These are phyloP conservation scores for Pilophorus perplexus DNA, from an alignment of 2,888 invertebrate species.

Conservation along the genomic window DNA sequence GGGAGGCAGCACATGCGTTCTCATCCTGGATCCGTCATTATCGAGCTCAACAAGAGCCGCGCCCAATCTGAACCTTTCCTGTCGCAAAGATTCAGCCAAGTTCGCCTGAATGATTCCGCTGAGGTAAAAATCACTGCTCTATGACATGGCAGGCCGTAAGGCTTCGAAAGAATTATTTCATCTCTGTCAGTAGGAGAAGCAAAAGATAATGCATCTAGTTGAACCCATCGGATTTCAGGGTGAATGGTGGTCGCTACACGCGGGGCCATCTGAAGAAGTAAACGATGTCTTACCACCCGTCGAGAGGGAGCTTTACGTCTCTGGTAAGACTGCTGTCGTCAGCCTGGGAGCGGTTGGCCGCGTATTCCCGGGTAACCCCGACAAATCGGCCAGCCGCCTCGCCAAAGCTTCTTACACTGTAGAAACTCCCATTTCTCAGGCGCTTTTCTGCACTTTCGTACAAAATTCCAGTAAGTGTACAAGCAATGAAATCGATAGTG, in stretches of 20 bases:
- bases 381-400: conserved; percentile 50
- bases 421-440: conserved; percentile 77
- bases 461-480: conserved; percentile 51
- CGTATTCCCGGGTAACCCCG: conserved; percentile 44
- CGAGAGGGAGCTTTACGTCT: conserved; percentile 86
- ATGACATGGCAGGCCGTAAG: too few species aligned
- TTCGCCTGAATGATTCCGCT: conserved; percentile 64
- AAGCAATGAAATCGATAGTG: too few species aligned
- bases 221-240: too few species aligned
- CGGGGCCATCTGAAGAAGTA: conserved; percentile 52
- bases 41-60: conserved; percentile 55
- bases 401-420: conserved; percentile 71
- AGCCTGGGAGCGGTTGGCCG: conserved; percentile 48
- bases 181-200: too few species aligned
- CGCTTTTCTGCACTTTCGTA: conserved; percentile 67
- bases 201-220: too few species aligned
- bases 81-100: conserved; percentile 70
- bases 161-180: too few species aligned
- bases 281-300: conserved; percentile 51
- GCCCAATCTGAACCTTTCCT: conserved; percentile 64
- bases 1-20: conserved; percentile 75
- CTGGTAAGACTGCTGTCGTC: conserved; percentile 81
- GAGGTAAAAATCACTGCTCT: conserved; percentile 50
- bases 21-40: conserved; percentile 70
- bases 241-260: conserved; percentile 57